phyloP scores from a whole-genome alignment of 2,113 vertebrate species.

The Crotalus helleri region DNA sequence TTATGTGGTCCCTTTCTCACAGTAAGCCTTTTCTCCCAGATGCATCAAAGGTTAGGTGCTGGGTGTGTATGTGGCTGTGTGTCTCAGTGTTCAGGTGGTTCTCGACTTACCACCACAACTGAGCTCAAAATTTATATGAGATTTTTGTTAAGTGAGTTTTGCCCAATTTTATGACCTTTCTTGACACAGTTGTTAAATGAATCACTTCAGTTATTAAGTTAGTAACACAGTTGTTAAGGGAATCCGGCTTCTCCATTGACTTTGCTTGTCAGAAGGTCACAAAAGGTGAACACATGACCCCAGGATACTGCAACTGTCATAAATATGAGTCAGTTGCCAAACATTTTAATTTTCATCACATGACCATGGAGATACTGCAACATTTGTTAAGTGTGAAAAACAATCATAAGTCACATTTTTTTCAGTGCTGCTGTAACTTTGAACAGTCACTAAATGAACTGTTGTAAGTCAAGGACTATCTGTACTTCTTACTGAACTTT shows the following conservation, averaged over 20 bases:
- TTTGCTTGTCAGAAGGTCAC: too few relatives aligned
- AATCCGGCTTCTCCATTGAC: background rate
- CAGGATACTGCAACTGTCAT: background rate
- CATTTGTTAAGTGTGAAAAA: background rate
- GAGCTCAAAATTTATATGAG: background rate
- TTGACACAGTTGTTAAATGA: background rate
- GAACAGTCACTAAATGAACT: background rate
- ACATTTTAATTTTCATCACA: background rate
- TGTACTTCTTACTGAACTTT: background rate
- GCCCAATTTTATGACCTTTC: background rate
- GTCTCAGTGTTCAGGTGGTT: background rate
- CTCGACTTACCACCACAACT: background rate
- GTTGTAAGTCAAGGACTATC: background rate
- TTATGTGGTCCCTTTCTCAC: constrained; percentile 30
- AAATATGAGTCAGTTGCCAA: background rate
- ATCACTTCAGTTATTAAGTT: background rate
- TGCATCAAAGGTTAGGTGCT: background rate
- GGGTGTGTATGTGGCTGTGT: background rate
- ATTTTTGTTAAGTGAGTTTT: background rate
- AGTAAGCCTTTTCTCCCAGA: background rate
- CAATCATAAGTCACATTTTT: background rate
- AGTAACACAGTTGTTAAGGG: background rate
- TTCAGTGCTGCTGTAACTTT: background rate
- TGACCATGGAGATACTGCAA: background rate
- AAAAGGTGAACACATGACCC: background rate